A percentile compares a stretch with the other conserved stretches of the same genome.
Evolutionary conservation across 2,888 invertebrate species (phyloP).

Genomic region (Callosobruchus maculatus): DNA sequence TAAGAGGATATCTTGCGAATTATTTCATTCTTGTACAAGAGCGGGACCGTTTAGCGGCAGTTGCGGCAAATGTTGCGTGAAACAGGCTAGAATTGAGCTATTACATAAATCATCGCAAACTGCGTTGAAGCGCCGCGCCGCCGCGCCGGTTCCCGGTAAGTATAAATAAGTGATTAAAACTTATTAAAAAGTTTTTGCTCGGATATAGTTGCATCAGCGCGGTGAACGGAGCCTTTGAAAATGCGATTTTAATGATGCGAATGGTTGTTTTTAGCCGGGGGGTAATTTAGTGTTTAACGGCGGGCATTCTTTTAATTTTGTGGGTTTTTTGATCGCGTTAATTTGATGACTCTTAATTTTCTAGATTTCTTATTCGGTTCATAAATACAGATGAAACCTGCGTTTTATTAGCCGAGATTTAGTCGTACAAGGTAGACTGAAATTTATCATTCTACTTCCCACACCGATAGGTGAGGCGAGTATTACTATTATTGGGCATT

Average conservation of each 20-base stretch:
- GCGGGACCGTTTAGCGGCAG: not conserved
- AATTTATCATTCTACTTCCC: too few relatives aligned
- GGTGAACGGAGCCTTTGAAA: not conserved
- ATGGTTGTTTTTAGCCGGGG: not conserved
- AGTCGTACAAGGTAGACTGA: too few relatives aligned
- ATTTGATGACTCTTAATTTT: not conserved
- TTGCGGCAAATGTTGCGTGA: not conserved
- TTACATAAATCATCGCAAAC: not conserved
- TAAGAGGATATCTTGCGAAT: not conserved
- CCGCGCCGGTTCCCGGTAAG: not conserved
- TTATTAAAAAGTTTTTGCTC: not conserved
- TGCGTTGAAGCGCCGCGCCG: not conserved
- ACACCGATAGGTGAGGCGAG: too few relatives aligned
- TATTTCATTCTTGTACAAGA: not conserved
- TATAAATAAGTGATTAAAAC: not conserved
- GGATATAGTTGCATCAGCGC: not conserved
- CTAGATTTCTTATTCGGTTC: not conserved
- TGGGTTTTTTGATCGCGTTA: not conserved
- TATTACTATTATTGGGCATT: too few relatives aligned
- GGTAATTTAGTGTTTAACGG: not conserved
- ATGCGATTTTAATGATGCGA: not conserved
- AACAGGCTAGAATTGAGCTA: not conserved
- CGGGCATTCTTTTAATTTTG: not conserved
- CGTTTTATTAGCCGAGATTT: too few relatives aligned
- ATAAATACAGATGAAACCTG: too few relatives aligned